Percentiles rank a stretch among this genome's conserved stretches.
Evolutionary conservation across 1,140 invertebrate genomes (phyloP).

Genomic region (Brachionus koreanus): DNA sequence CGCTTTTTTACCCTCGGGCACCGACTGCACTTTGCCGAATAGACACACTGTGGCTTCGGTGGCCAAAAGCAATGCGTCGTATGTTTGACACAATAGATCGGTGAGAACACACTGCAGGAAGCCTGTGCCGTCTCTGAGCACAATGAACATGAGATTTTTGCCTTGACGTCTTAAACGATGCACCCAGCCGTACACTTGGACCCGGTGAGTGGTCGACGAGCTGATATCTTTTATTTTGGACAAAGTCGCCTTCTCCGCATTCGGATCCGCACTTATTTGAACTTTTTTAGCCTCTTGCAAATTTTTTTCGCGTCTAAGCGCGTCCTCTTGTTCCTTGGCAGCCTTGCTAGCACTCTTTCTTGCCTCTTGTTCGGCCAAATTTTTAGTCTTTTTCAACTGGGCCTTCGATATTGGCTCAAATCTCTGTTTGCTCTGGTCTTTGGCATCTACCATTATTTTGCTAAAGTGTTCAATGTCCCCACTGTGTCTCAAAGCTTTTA

Average conservation of each 20-base stretch:
- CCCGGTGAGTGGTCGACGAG: conserved; percentile 67
- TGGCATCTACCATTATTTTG: conserved; percentile 31
- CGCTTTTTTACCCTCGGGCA: conserved; percentile 92
- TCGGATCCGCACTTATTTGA: not conserved
- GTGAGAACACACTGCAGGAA: conserved; percentile 87
- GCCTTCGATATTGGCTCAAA: conserved; percentile 82
- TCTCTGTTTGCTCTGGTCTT: conserved; percentile 46
- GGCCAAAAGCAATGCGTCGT: conserved; percentile 78
- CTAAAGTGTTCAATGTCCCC: conserved; percentile 32
- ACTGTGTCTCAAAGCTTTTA: conserved; percentile 60
- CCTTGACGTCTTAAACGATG: conserved; percentile 87
- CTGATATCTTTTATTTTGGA: conserved; percentile 73
- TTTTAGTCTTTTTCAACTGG: conserved; percentile 88
- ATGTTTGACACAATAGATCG: conserved; percentile 84
- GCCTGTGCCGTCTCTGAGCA: conserved; percentile 89
- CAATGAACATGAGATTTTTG: conserved; percentile 86
- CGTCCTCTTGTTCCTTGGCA: conserved; percentile 48
- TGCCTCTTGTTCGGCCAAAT: conserved; percentile 52
- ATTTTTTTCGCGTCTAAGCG: conserved; percentile 44
- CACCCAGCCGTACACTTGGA: conserved; percentile 88
- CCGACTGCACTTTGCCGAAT: conserved; percentile 70
- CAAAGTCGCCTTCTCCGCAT: not conserved
- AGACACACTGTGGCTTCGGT: conserved; percentile 84
- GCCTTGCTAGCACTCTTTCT: not conserved
- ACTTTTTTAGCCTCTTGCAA: conserved; percentile 10